Percentiles rank a stretch among this genome's conserved stretches.
phyloP scores from a whole-genome alignment of 2,888 invertebrate species.

The Encarsia formosa region DNA sequence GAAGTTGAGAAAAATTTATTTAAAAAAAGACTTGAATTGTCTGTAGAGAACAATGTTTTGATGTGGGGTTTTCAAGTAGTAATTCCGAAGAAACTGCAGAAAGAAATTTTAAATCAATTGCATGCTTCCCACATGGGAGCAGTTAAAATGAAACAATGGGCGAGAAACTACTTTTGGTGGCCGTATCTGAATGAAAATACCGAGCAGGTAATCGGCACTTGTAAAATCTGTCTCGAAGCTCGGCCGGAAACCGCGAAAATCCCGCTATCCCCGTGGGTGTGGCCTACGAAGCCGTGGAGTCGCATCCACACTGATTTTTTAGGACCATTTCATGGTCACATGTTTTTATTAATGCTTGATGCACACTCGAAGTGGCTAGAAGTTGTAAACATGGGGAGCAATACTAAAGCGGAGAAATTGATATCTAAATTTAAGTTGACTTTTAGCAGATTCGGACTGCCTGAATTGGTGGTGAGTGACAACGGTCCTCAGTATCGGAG shows the following conservation, averaged over 20 bases:
- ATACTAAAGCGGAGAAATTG: slow-evolving; percentile 1
- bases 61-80: slow-evolving; percentile 11
- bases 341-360: not conserved
- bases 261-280: not conserved
- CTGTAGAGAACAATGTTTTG: not conserved
- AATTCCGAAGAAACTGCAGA: slow-evolving; percentile 10
- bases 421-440: not conserved
- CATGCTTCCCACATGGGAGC: not conserved
- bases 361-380: not conserved
- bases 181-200: not conserved
- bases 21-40: not conserved
- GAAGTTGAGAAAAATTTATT: not conserved
- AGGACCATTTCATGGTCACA: not conserved
- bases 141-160: not conserved
- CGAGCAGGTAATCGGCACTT: not conserved
- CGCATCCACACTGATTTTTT: not conserved
- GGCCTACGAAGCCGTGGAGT: not conserved
- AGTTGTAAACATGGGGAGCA: not conserved
- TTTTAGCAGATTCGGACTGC: slow-evolving; percentile 12
- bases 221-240: not conserved
- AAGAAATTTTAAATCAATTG: slow-evolving; percentile 1
- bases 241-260: not conserved
- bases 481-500: slow-evolving; percentile 26
- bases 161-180: not conserved
- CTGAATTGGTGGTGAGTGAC: slow-evolving; percentile 2